These are phyloP conservation scores for Heliconius eleuchia DNA, from an alignment of 1,140 invertebrate genomes.

Conservation along the genomic window DNA sequence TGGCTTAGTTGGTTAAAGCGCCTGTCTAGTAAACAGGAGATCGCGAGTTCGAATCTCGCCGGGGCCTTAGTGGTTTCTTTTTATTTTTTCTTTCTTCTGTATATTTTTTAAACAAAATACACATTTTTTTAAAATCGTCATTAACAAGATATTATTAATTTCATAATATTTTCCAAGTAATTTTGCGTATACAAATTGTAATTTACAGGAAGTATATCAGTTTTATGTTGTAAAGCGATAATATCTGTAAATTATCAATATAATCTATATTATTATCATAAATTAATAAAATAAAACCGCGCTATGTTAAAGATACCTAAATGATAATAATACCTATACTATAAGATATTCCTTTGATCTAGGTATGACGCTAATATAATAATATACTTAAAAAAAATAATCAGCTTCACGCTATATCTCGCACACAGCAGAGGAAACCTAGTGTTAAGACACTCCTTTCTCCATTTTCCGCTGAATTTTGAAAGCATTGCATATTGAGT, in stretches of 20 bases:
- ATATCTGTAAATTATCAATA: background rate
- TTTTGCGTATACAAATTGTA: background rate
- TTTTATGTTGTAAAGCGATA: background rate
- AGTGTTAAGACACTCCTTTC: no score
- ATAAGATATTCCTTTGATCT: no score
- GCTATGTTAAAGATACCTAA: background rate
- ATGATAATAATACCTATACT: no score
- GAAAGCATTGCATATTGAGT: no score
- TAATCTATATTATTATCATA: background rate
- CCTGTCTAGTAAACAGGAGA: conserved; percentile 79
- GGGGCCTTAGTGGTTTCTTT: conserved; percentile 45
- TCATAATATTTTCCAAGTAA: background rate
- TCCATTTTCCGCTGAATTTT: no score
- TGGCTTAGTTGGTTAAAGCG: conserved; percentile 67
- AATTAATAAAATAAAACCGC: background rate
- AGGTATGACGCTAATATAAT: no score
- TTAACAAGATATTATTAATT: background rate
- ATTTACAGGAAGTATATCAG: background rate
- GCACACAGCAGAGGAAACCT: no score
- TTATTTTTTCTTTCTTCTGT: background rate
- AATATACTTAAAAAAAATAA: no score
- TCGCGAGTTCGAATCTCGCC: conserved; percentile 76
- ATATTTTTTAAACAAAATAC: background rate
- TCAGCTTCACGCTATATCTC: no score
- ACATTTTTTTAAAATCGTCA: background rate